These are phyloP conservation scores for Sepioteuthis lessoniana DNA, from an alignment of 2,888 invertebrate species.

Conservation along the genomic window DNA sequence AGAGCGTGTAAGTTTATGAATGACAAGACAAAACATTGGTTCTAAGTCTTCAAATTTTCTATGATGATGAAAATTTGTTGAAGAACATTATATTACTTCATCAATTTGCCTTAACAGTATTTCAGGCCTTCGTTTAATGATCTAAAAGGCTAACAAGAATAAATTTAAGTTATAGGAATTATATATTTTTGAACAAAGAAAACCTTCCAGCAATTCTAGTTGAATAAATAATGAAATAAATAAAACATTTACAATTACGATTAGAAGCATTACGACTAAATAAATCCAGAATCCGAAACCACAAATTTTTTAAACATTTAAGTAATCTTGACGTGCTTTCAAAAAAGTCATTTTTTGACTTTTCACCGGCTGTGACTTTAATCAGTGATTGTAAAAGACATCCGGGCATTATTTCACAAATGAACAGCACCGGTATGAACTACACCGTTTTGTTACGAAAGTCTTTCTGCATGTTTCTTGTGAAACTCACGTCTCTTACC, in stretches of 20 bases:
- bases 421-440: constrained; percentile 37
- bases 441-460: constrained; percentile 44
- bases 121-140: background rate
- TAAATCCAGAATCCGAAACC: background rate
- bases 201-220: background rate
- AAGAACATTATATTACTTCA: background rate
- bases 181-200: constrained; percentile 15
- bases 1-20: background rate
- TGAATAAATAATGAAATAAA: background rate
- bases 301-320: background rate
- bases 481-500: constrained; percentile 43
- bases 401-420: background rate
- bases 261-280: background rate
- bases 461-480: constrained; percentile 43
- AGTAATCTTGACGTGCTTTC: constrained; percentile 43
- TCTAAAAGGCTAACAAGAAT: background rate
- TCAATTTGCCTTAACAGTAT: background rate
- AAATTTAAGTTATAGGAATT: background rate
- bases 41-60: background rate
- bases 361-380: constrained; percentile 45
- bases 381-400: constrained; percentile 17
- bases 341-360: constrained; percentile 36
- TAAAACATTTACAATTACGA: background rate
- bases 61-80: background rate
- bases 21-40: background rate